Evolutionary conservation across 2,797 vertebrate species (phyloP), one percentile per base, ranked within the genome.

Genomic region (Oryzias sinensis): DNA sequence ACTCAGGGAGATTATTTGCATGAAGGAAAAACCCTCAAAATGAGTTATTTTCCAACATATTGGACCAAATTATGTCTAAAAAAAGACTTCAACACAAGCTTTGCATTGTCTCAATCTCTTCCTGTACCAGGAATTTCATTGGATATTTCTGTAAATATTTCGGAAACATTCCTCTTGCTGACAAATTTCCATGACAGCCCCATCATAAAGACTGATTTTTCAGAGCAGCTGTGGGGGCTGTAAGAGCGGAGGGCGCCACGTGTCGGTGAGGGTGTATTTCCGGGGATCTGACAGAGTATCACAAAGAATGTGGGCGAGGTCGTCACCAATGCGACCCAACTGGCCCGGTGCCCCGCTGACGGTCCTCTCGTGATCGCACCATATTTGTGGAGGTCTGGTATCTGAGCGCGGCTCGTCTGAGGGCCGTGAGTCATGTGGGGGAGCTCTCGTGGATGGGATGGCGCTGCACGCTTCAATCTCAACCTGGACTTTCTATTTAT

Each of bases 281-380:
- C 70, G 83, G 83, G 71, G 55, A 71, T 59, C 42, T 82, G 79
- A 88, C 79, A 66, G 53, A 55, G 76, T 79, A 77, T 72, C 66
- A 77, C 54, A 70, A 76, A 70, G 72, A 87, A 88, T 87, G 85
- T 78, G 80, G 78, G 80, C 72, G 72, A 78, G 83, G 82, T 76
- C 47, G 65, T 65, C 79, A 83, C 70, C 68, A 83, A 81, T 76
- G 59, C 69, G 68, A 81, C 79, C 61, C 56, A 62, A 56, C 81
- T 89, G 86, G 86, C 82, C 74, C 44, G 1, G 46, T 69, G 74
- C 80, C 72, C 59, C 5, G n/a, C 56, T 49, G 54, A 64, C 22
- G 17, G 48, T 59, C 47, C 60, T 84, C 83, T 72, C 77, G 73
- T 82, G 87, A 86, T 46, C 65, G 2, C 67, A 27, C 65, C 41